A percentile compares a stretch with the other conserved stretches of the same genome.
phyloP scores from a whole-genome alignment of 2,888 invertebrate species.

The Teleogryllus oceanicus region DNA sequence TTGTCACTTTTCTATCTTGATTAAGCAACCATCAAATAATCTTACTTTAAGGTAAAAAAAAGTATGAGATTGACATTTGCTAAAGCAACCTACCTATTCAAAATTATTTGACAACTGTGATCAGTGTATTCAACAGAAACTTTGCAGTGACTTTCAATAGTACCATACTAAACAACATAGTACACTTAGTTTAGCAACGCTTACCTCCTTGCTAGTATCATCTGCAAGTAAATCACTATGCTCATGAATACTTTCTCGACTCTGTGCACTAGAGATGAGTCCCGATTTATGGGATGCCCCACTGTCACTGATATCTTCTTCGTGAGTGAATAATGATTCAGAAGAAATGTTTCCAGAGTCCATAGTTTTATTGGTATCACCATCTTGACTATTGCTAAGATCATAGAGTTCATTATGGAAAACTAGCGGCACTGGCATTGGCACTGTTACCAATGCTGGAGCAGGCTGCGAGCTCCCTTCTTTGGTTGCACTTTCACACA shows the following conservation, averaged over 20 bases:
- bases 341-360: not conserved
- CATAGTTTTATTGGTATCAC: not conserved
- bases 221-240: not conserved
- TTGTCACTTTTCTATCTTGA: too few species aligned
- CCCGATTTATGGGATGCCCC: not conserved
- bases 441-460: too few species aligned
- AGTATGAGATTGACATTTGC: too few species aligned
- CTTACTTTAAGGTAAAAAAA: too few species aligned
- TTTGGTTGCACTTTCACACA: too few species aligned
- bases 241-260: constrained; percentile 10
- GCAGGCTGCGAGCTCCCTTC: too few species aligned
- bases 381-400: not conserved
- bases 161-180: not conserved
- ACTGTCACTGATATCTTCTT: constrained; percentile 22
- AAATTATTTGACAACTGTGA: too few species aligned
- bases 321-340: not conserved
- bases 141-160: too few species aligned
- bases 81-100: too few species aligned
- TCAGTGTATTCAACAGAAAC: too few species aligned
- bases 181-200: not conserved
- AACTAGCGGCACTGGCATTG: not conserved
- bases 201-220: not conserved
- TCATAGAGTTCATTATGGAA: constrained; percentile 18
- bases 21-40: too few species aligned
- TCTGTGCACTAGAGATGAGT: not conserved